phyloP scores from a whole-genome alignment of 2,888 invertebrate genomes.

The Brachypalpus laphriformis region DNA sequence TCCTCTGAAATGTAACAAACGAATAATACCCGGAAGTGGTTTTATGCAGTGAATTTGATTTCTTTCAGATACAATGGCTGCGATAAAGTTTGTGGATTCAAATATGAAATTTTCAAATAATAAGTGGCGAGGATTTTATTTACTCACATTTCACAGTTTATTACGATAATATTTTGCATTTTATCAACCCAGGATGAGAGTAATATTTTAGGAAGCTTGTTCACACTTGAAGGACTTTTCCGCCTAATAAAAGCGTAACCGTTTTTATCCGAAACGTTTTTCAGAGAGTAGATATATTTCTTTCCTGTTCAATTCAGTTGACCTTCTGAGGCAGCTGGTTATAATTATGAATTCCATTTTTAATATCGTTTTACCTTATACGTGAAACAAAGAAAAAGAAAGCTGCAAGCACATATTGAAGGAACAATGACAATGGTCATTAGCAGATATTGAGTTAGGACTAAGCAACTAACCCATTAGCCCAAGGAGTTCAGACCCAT shows the following conservation, averaged over 20 bases:
- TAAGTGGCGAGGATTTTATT: slow-evolving; percentile 37
- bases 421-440: too few relatives aligned
- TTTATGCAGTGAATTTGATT: slow-evolving; percentile 58
- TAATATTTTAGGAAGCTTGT: slow-evolving; percentile 13
- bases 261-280: neutral
- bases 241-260: neutral
- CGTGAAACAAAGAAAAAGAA: too few relatives aligned
- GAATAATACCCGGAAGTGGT: slow-evolving; percentile 53
- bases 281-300: neutral
- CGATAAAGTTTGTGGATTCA: slow-evolving; percentile 25
- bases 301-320: neutral
- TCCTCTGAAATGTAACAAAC: neutral
- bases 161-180: slow-evolving; percentile 16
- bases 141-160: slow-evolving; percentile 50
- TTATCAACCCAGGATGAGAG: neutral
- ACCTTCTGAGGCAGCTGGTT: slow-evolving; percentile 22
- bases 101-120: slow-evolving; percentile 51
- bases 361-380: too few relatives aligned
- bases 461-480: too few relatives aligned
- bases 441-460: too few relatives aligned
- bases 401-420: too few relatives aligned
- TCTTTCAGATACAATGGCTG: slow-evolving; percentile 30
- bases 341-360: slow-evolving; percentile 27
- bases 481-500: too few relatives aligned
- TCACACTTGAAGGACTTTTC: slow-evolving; percentile 12